Conservation (phyloP, 2,888 invertebrate genomes). For the Idaea dimidiata region DNA sequence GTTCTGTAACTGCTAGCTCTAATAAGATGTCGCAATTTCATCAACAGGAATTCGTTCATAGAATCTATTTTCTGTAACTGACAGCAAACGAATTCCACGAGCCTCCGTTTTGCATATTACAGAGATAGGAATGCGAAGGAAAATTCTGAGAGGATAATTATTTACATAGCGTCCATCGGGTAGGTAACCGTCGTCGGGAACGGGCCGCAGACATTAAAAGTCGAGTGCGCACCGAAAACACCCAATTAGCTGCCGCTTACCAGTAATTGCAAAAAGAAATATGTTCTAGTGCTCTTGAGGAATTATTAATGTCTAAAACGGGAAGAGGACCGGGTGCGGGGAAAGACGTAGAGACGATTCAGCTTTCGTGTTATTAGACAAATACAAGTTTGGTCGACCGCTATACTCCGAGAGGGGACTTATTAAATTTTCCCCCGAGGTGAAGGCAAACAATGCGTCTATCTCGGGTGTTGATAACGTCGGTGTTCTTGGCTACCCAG, state of each 20-base stretch:
- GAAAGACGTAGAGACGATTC: constrained; percentile 40
- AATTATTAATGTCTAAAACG: constrained; percentile 57
- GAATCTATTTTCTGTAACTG: constrained; percentile 25
- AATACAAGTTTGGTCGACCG: constrained; percentile 60
- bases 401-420: constrained; percentile 57
- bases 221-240: constrained; percentile 69
- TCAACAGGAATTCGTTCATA: constrained; percentile 26
- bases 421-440: constrained; percentile 69
- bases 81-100: constrained; percentile 25
- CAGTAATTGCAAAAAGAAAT: constrained; percentile 72
- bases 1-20: constrained; percentile 17
- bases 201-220: constrained; percentile 56
- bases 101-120: constrained; percentile 39
- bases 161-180: constrained; percentile 48
- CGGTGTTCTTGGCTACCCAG: constrained; percentile 49
- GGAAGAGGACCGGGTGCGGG: constrained; percentile 33
- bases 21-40: constrained; percentile 27
- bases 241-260: constrained; percentile 67
- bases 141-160: constrained; percentile 51
- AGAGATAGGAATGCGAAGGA: constrained; percentile 40
- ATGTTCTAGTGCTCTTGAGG: constrained; percentile 57
- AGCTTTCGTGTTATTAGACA: constrained; percentile 62
- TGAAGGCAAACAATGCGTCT: constrained; percentile 65
- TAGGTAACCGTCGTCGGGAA: constrained; percentile 38
- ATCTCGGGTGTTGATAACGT: constrained; percentile 70